Percentiles rank a stretch among this genome's conserved stretches.
Conservation (phyloP, 1,140 invertebrate genomes). For the Drosophila serrata region DNA sequence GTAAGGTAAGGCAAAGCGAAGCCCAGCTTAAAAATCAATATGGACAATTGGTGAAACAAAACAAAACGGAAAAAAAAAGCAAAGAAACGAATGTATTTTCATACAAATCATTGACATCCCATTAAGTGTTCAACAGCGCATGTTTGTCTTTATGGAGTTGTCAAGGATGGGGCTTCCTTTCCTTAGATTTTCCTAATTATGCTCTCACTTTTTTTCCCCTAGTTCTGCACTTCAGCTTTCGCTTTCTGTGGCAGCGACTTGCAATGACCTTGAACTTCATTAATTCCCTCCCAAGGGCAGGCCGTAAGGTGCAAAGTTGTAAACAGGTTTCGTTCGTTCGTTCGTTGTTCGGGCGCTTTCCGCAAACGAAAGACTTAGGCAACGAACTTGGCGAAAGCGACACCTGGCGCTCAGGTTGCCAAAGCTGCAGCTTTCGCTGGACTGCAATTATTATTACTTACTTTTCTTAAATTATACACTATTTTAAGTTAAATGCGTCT, state of each 20-base stretch:
- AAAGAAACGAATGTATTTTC: conserved; percentile 18
- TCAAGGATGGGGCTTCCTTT: conserved; percentile 2
- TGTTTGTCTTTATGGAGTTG: neutral
- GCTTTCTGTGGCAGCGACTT: conserved; percentile 18
- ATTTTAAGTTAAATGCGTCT: neutral
- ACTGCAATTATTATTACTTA: no score
- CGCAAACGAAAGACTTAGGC: conserved; percentile 54
- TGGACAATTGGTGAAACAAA: conserved; percentile 18
- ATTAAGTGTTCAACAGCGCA: conserved; percentile 10
- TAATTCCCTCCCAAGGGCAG: conserved; percentile 34
- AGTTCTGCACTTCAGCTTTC: conserved; percentile 18
- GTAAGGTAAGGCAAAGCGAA: conserved; percentile 42
- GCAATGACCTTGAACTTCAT: conserved; percentile 52
- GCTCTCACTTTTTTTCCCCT: neutral
- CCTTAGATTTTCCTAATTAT: neutral
- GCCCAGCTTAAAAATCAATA: conserved; percentile 26
- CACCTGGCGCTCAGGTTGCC: conserved; percentile 14
- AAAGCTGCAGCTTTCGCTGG: neutral
- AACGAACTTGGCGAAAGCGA: conserved; percentile 55
- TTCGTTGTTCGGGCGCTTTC: conserved; percentile 21
- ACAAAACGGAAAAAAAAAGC: conserved; percentile 11
- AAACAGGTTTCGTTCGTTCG: no score
- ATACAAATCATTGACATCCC: conserved; percentile 28
- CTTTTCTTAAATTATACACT: neutral
- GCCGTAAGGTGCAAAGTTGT: conserved; percentile 15